These are phyloP conservation scores for Salminus brasiliensis DNA, from an alignment of 2,113 vertebrate species.

Conservation along the genomic window DNA sequence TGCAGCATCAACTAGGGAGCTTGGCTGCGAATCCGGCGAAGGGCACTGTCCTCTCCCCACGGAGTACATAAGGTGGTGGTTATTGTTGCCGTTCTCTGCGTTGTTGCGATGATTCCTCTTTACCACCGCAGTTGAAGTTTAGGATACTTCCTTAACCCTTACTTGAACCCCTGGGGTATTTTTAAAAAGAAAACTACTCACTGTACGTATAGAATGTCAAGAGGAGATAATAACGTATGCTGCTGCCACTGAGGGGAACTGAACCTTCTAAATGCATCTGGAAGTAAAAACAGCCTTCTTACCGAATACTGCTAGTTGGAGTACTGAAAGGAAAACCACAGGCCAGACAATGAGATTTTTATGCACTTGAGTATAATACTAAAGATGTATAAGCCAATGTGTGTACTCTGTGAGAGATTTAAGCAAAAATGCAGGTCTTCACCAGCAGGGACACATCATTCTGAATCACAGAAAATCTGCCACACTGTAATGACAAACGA, in stretches of 20 bases:
- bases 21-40: conserved; percentile 27
- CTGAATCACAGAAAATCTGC: conserved; percentile 42
- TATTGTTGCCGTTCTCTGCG: neutral
- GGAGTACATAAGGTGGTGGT: conserved; percentile 36
- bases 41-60: neutral
- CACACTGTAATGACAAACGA: neutral
- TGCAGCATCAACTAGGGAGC: conserved; percentile 88
- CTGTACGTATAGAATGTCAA: conserved; percentile 56
- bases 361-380: conserved; percentile 37
- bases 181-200: conserved; percentile 53
- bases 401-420: conserved; percentile 28
- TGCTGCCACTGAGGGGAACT: conserved; percentile 58
- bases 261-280: conserved; percentile 8
- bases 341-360: conserved; percentile 44
- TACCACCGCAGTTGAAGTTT: conserved; percentile 33
- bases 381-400: conserved; percentile 27
- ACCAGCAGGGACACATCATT: conserved; percentile 68
- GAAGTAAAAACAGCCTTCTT: conserved; percentile 6
- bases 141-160: conserved; percentile 31
- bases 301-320: conserved; percentile 21
- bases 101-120: conserved; percentile 17
- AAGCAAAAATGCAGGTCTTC: conserved; percentile 56
- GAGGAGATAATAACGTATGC: conserved; percentile 46
- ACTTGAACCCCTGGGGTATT: conserved; percentile 24
- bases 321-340: conserved; percentile 12